Evolutionary conservation across 2,113 vertebrate species (phyloP).

Genomic region (Elaphurus davidianus): DNA sequence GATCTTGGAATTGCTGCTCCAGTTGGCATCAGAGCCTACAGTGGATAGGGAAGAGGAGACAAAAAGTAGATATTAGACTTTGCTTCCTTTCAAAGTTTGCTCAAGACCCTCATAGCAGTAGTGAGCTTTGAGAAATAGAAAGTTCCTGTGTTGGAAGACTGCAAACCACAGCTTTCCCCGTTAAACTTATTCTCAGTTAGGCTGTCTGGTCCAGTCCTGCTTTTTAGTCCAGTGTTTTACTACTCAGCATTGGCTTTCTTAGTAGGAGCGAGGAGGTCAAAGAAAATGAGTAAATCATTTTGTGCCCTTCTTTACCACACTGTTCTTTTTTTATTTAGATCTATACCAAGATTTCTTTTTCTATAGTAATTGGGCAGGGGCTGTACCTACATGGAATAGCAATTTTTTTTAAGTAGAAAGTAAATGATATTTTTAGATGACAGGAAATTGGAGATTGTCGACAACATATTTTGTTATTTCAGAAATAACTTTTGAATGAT

Average conservation of each 20-base stretch:
- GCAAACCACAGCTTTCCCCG: neutral
- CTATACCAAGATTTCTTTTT: neutral
- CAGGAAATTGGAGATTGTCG: neutral
- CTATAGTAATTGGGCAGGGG: neutral
- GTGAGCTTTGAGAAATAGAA: neutral
- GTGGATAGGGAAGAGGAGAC: neutral
- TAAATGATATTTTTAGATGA: slow-evolving; percentile 21
- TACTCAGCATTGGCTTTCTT: neutral
- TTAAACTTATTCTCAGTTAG: slow-evolving; percentile 4
- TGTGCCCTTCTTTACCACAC: neutral
- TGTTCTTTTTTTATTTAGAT: slow-evolving; percentile 26
- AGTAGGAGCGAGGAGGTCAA: neutral
- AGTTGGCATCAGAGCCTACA: neutral
- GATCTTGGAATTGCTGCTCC: neutral
- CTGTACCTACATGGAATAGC: neutral
- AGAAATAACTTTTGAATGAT: slow-evolving; percentile 20
- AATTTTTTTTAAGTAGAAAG: neutral
- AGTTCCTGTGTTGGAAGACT: neutral
- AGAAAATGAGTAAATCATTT: neutral
- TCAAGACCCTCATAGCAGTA: neutral
- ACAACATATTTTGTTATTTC: neutral
- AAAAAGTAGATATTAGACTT: neutral
- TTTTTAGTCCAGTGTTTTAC: neutral
- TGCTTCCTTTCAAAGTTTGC: neutral
- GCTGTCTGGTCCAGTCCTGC: neutral